Base-by-base conservation (phyloP, 2,797 vertebrate genomes). In the Megaceryle alcyon region DNA sequence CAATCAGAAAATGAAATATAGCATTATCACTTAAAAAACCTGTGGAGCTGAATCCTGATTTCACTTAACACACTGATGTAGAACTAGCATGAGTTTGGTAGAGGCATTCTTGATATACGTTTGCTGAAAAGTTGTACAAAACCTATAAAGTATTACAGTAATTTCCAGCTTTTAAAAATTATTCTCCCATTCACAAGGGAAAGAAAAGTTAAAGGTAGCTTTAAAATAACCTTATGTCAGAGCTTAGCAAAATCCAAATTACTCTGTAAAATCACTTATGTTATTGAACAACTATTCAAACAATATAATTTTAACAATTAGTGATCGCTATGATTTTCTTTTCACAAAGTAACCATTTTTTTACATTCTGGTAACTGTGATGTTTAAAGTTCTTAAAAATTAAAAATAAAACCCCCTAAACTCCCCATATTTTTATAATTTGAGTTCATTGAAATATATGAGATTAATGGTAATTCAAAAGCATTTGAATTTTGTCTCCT, bases 1-100 rank as follows among this genome's bases (percentile, higher is more conserved):
- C 64, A 91, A 87, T 89, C 87, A 82, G 33, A 87, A 93, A 70
- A 89, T 35, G 21, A 79, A 80, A 57, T 48, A 12, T 23, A 54
- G 4, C 10, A 49, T 31, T 73, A 51, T 85, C 49, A 44, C 14
- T 66, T 70, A 6, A 82, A 79, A 80, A n/a, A 20, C 0, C 18
- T 26, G 5, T 43, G 14, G 71, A 93, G 3, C 17, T 86, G 82
- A 78, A 72, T 22, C 14, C 21, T 88, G 73, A 92, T 81, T 84
- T 90, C 12, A 2, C 23, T 69, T 76, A 77, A 72, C 16, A 19
- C 6, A 11, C 6, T 6, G 1, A 9, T 23, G 33, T 64, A 70
- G 89, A 80, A 29, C 9, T 49, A n/a, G 7, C 17, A 4, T 64
- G 61, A 79, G 79, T 89, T 92, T 72, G 15, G 31, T 33, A 85